A percentile compares a stretch with the other conserved stretches of the same genome.
These are phyloP conservation scores for Phylloscopus whistleri DNA, from an alignment of 2,113 vertebrate genomes.

Conservation along the genomic window DNA sequence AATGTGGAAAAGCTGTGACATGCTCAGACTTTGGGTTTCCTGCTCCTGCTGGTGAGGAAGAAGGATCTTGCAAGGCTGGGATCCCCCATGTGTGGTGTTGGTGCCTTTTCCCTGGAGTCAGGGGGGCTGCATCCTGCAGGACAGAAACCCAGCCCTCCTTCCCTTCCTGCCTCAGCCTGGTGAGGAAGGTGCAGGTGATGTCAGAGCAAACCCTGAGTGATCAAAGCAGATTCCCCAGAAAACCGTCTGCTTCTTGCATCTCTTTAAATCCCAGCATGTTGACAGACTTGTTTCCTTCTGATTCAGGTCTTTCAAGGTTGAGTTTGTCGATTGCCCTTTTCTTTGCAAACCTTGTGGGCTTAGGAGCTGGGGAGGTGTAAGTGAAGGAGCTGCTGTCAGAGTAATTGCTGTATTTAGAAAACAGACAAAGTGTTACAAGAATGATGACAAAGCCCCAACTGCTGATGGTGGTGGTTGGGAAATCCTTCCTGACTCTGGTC, in stretches of 20 bases:
- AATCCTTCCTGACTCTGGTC: neutral
- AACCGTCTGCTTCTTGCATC: neutral
- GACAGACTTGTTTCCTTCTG: neutral
- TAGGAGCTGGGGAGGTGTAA: neutral
- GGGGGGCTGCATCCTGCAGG: neutral
- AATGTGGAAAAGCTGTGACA: neutral
- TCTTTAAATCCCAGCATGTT: neutral
- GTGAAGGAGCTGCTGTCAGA: neutral
- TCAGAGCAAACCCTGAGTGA: neutral
- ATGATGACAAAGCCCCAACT: neutral
- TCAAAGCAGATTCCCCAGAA: neutral
- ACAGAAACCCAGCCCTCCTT: accelerated
- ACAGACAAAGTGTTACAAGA: neutral
- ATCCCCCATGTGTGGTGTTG: accelerated
- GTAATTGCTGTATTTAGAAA: neutral
- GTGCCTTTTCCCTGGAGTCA: neutral
- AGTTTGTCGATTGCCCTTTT: neutral
- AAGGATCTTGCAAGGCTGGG: neutral
- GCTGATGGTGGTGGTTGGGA: neutral
- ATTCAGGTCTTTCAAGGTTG: neutral
- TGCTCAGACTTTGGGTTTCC: neutral
- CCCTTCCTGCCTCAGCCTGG: neutral
- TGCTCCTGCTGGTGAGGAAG: accelerated
- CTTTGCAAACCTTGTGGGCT: neutral
- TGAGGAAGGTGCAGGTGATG: neutral